Conservation (phyloP, 2,113 vertebrate genomes). For the Sinocyclocheilus grahami region DNA sequence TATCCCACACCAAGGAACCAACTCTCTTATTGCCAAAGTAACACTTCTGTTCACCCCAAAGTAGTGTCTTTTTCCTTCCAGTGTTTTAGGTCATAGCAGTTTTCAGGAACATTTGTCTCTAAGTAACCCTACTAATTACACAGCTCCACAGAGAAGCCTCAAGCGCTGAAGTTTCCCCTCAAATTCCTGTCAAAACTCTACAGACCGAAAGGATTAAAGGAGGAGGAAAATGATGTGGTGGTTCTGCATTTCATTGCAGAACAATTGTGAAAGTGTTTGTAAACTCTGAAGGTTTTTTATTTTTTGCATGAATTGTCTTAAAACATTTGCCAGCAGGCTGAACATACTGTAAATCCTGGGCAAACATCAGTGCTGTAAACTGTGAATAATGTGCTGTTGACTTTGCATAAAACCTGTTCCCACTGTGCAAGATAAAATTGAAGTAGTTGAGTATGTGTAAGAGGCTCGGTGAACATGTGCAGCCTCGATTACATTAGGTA, state of each 20-base stretch:
- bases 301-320: not conserved
- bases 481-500: conserved; percentile 36
- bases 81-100: conserved; percentile 41
- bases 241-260: not conserved
- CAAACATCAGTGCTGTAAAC: conserved; percentile 41
- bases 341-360: conserved; percentile 37
- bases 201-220: conserved; percentile 30
- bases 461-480: conserved; percentile 14
- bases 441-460: conserved; percentile 27
- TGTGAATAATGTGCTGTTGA: conserved; percentile 62
- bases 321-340: conserved; percentile 44
- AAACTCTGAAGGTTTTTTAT: not conserved
- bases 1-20: not conserved
- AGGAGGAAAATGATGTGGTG: not conserved
- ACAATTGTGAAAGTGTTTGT: not conserved
- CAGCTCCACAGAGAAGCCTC: conserved; percentile 23
- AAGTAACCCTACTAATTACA: conserved; percentile 42
- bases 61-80: conserved; percentile 39
- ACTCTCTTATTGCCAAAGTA: conserved; percentile 22
- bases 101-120: conserved; percentile 36
- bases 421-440: conserved; percentile 35
- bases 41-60: conserved; percentile 41
- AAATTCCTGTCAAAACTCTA: conserved; percentile 14
- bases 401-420: conserved; percentile 41
- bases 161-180: conserved; percentile 24